These are phyloP conservation scores for Rhipidura dahli DNA, from an alignment of 2,113 vertebrate species.

Conservation along the genomic window DNA sequence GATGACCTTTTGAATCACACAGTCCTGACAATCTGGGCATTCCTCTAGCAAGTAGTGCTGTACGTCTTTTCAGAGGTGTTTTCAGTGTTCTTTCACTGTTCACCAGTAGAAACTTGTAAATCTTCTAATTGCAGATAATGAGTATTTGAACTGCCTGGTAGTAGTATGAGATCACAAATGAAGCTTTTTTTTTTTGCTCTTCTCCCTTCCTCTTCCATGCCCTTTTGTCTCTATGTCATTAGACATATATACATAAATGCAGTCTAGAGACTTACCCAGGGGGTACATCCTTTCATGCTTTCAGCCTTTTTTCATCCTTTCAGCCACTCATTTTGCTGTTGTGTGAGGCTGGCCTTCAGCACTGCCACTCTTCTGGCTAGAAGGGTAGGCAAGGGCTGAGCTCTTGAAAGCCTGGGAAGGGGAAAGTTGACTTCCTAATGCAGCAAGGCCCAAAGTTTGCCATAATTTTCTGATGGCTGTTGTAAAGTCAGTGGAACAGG, in stretches of 20 bases:
- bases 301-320: not conserved
- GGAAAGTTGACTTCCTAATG: not conserved
- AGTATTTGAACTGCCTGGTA: not conserved
- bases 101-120: not conserved
- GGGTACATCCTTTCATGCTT: not conserved
- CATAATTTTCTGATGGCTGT: not conserved
- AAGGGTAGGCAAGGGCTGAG: not conserved
- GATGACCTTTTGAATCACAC: not conserved
- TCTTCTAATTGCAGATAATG: not conserved
- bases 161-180: not conserved
- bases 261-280: not conserved
- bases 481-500: not conserved
- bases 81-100: not conserved
- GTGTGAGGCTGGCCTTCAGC: not conserved
- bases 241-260: rapidly evolving
- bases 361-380: not conserved
- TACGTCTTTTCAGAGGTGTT: not conserved
- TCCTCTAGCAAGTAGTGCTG: not conserved
- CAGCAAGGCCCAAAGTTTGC: not conserved
- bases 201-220: not conserved
- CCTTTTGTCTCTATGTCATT: not conserved
- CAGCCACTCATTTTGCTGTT: not conserved
- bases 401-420: not conserved
- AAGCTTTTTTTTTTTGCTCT: not conserved
- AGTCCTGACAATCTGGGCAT: not conserved